phyloP scores from a whole-genome alignment of 2,888 invertebrate genomes.

The Drosophila kanekoi region DNA sequence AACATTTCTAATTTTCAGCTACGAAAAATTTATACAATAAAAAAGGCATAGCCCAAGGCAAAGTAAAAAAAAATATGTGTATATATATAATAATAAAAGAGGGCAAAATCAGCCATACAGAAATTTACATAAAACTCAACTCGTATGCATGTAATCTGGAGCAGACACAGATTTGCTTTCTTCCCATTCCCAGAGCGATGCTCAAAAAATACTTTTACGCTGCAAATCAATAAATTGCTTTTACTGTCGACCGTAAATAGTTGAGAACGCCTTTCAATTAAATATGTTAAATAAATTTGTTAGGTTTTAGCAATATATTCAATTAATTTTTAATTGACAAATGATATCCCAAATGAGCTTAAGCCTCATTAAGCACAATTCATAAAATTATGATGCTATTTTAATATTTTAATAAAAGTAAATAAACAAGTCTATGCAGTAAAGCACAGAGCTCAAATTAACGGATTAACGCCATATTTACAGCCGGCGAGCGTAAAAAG shows the following conservation, averaged over 20 bases:
- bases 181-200: constrained; percentile 10
- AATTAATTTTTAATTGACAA: constrained; percentile 8
- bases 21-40: constrained; percentile 76
- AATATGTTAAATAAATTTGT: neutral
- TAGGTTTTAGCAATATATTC: neutral
- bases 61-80: constrained; percentile 20
- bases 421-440: constrained; percentile 30
- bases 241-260: constrained; percentile 9
- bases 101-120: constrained; percentile 37
- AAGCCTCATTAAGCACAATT: constrained; percentile 18
- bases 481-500: constrained; percentile 29
- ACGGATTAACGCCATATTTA: constrained; percentile 48
- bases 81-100: constrained; percentile 8
- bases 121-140: constrained; percentile 71
- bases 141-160: constrained; percentile 58
- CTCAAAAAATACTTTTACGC: constrained; percentile 20
- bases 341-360: neutral
- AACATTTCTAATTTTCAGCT: constrained; percentile 81
- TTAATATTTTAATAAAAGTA: constrained; percentile 21
- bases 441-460: constrained; percentile 27
- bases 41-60: constrained; percentile 50
- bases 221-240: constrained; percentile 21
- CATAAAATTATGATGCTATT: constrained; percentile 13
- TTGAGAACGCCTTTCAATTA: neutral
- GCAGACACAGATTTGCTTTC: constrained; percentile 60